phyloP scores from a whole-genome alignment of 2,797 vertebrate species.

The Pseudomugil gertrudae region DNA sequence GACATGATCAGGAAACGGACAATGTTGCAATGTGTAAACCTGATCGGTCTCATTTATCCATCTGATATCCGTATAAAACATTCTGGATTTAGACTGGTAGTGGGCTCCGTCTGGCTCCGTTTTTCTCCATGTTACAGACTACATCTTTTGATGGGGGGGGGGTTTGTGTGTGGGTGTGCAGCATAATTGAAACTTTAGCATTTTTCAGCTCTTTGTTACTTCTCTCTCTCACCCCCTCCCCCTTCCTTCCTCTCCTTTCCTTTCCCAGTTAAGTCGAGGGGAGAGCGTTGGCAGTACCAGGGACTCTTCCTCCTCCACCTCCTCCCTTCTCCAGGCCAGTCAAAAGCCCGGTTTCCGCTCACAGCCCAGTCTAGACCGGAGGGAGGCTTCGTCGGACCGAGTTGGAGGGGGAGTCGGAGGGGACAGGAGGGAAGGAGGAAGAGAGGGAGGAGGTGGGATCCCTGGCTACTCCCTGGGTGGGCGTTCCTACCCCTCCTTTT shows the following conservation, averaged over 20 bases:
- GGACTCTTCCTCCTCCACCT: slow-evolving; percentile 86
- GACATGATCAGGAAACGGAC: too few species aligned
- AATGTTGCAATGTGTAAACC: too few species aligned
- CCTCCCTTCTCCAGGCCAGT: slow-evolving; percentile 87
- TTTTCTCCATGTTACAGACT: too few species aligned
- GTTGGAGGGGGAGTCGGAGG: slow-evolving; percentile 51
- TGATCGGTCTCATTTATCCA: too few species aligned
- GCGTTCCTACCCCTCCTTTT: slow-evolving; percentile 86
- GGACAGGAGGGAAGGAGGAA: slow-evolving; percentile 56
- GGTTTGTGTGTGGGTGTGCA: not conserved
- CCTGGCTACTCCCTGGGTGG: slow-evolving; percentile 81
- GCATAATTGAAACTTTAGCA: not conserved
- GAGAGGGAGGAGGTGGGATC: slow-evolving; percentile 68
- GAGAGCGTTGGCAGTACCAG: slow-evolving; percentile 87
- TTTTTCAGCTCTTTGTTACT: not conserved
- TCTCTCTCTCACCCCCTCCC: slow-evolving; percentile 31
- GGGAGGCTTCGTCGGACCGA: slow-evolving; percentile 54
- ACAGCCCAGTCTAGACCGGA: slow-evolving; percentile 91
- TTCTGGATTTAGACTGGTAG: too few species aligned
- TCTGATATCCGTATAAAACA: too few species aligned
- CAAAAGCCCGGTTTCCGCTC: slow-evolving; percentile 92
- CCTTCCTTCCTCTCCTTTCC: too few species aligned
- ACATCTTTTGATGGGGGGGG: too few species aligned
- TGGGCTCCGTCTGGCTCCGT: too few species aligned
- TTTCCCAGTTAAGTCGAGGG: slow-evolving; percentile 90